Evolutionary conservation across 2,888 invertebrate genomes (phyloP), one percentile per base, ranked within the genome.

Genomic region (Bellardia pandia): DNA sequence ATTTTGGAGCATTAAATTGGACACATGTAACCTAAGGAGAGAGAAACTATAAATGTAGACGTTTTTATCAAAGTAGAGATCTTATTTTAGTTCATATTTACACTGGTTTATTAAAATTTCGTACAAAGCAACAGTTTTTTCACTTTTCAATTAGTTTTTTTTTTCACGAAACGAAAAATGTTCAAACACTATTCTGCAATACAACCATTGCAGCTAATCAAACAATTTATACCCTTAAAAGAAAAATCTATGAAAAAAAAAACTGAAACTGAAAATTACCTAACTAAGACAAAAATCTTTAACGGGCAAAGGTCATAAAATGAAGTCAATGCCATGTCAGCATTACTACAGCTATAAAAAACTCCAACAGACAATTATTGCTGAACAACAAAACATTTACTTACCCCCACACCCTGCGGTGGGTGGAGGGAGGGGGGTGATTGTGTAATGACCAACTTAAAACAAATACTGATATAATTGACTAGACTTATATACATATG

Each of bases 251-350:
- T n/a, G n/a, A 30, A 30, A 42, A 66, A 45, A 33, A 30, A 30
- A 7, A 33, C 4, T 23, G 23, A 23, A 53, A 69, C 11, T 62
- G 8, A 60, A 60, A 30, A 33, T 14, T 33, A 56, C 6, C 3
- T 56, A n/a, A 53, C 0, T 9, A 69, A 71, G 40, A 13, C 37
- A 53, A 42, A 72, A 42, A 56, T 23, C 56, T 69, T 58, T 37
- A 3, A 0, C 9, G 3, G 3, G 7, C 11, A 79, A 62, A 71
- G 60, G 62, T 71, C 71, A 62, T 62, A 80, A 71, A 53, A 64
- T 2, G 6, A 53, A 62, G 62, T 40, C 71, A 80, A 62, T 80
- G 79, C 62, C 51, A 71, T 71, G 79, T 80, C 79, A 80, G 79
- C 71, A 72, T 51, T 53, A 62, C 48, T 30, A 40, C 14, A 51